These are phyloP conservation scores for Paraescarpia echinospica DNA, from an alignment of 1,140 invertebrate genomes.

Conservation along the genomic window DNA sequence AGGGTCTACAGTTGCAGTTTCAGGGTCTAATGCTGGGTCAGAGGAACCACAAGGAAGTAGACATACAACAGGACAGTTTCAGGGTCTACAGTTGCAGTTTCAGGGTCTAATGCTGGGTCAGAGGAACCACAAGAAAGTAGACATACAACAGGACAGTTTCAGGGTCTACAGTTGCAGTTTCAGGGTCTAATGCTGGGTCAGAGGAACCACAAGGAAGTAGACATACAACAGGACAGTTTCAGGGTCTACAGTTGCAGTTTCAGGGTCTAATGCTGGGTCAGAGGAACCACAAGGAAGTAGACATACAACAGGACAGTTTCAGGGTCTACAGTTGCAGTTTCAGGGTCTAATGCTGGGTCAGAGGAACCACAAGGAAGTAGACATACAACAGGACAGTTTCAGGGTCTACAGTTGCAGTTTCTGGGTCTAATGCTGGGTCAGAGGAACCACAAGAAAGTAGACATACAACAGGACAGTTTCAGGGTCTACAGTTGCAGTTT, in stretches of 20 bases:
- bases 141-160: neutral
- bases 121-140: neutral
- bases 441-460: neutral
- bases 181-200: neutral
- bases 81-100: slow-evolving; percentile 4
- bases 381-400: neutral
- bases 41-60: neutral
- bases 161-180: slow-evolving; percentile 4
- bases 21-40: neutral
- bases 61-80: neutral
- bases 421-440: neutral
- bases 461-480: neutral
- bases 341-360: neutral
- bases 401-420: slow-evolving; percentile 4
- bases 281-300: neutral
- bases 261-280: neutral
- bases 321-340: slow-evolving; percentile 4
- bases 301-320: neutral
- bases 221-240: neutral
- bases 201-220: neutral
- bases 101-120: neutral
- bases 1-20: slow-evolving; percentile 4
- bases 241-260: slow-evolving; percentile 4
- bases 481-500: neutral
- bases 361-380: neutral